These are phyloP conservation scores for Pangasius djambal DNA, from an alignment of 2,797 vertebrate species.

Conservation along the genomic window DNA sequence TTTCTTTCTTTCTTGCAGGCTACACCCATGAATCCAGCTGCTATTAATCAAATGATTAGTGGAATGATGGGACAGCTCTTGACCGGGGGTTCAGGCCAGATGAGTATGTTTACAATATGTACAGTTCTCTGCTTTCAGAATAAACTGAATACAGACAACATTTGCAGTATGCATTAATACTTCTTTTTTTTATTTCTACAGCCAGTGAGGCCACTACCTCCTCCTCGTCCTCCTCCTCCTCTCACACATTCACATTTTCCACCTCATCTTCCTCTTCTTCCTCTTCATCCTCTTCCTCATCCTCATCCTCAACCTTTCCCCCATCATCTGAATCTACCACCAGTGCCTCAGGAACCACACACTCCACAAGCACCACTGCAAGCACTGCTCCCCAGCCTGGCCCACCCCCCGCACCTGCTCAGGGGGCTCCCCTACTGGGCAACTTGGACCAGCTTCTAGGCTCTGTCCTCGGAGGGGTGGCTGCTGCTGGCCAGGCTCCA, in stretches of 20 bases:
- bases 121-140: neutral
- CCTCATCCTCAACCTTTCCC: slow-evolving; percentile 23
- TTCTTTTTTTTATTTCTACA: slow-evolving; percentile 37
- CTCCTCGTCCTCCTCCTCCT: slow-evolving; percentile 58
- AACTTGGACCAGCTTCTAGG: slow-evolving; percentile 85
- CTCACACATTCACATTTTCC: slow-evolving; percentile 69
- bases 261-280: slow-evolving; percentile 68
- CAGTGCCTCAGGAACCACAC: slow-evolving; percentile 72
- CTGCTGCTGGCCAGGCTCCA: slow-evolving; percentile 63
- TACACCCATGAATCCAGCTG: slow-evolving; percentile 77
- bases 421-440: slow-evolving; percentile 66
- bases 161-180: neutral
- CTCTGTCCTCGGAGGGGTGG: slow-evolving; percentile 75
- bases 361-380: slow-evolving; percentile 64
- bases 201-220: slow-evolving; percentile 64
- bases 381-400: slow-evolving; percentile 56
- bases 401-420: slow-evolving; percentile 62
- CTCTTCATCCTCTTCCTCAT: slow-evolving; percentile 26
- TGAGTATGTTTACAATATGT: slow-evolving; percentile 32
- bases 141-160: neutral
- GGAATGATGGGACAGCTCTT: slow-evolving; percentile 90
- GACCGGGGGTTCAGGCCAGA: slow-evolving; percentile 71
- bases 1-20: slow-evolving; percentile 45
- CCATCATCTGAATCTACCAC: slow-evolving; percentile 56
- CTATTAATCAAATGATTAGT: slow-evolving; percentile 91